Evolutionary conservation across 2,888 invertebrate species (phyloP), one percentile per base, ranked within the genome.

Genomic region (Pharmacophagus antenor): DNA sequence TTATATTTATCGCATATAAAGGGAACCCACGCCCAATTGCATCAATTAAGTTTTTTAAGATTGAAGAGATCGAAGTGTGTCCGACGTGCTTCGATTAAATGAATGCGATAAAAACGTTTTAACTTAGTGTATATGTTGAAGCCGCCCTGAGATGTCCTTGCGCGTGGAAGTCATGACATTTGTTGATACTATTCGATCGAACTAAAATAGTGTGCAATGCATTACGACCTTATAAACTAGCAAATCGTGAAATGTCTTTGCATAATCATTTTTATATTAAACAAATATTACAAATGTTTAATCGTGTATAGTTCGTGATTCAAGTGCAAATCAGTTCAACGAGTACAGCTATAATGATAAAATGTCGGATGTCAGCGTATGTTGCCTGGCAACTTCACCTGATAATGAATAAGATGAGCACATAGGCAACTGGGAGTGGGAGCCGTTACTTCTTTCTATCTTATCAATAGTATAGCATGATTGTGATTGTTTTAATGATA

Each of bases 231-330:
- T 60, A 60, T 60, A 51, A 46, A 55, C 49, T 21, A 23, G 18
- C 52, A 56, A 60, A 46, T 60, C 60, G 60, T 60, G 60, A 60
- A 56, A 60, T 56, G 56, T 51, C 56, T 55, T 55, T 25, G 47
- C 23, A 46, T 22, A 60, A 50, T 20, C 8, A 37, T 60, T 60
- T 55, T 60, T 60, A 51, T 56, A 41, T 42, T 20, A 22, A 49
- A 20, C 55, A 22, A 46, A 12, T 47, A 51, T 42, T 50, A n/a
- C 18, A 22, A 37, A 46, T 37, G 42, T 27, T 23, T 5, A 18
- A 27, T 20, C 18, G 37, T 37, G 20, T 37, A 47, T 10, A 31
- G 31, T 31, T 12, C 31, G 31, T 10, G 51, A 23, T 49, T 60
- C 60, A 60, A 60, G 60, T 37, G 20, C 50, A 41, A 18, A 31